Conservation (phyloP, 2,888 invertebrate species). For the Globia sparganii region DNA sequence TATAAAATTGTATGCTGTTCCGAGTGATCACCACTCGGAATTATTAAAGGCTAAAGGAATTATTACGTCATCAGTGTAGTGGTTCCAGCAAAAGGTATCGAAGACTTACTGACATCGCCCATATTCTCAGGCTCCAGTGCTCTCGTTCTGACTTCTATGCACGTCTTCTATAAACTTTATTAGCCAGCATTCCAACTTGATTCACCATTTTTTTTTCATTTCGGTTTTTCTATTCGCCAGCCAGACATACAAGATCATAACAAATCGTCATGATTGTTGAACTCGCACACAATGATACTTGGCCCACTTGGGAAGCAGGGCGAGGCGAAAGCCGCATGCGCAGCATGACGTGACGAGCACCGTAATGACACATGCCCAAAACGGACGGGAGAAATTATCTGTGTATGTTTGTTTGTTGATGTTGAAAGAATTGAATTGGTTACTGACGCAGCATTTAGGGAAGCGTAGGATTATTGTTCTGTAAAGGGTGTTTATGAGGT, state of each 20-base stretch:
- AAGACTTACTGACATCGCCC: too few relatives aligned
- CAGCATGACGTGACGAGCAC: slow-evolving; percentile 66
- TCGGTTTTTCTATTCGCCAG: not conserved
- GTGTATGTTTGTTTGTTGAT: slow-evolving; percentile 8
- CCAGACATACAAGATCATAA: slow-evolving; percentile 29
- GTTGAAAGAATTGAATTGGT: slow-evolving; percentile 21
- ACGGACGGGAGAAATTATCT: slow-evolving; percentile 51
- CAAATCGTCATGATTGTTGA: slow-evolving; percentile 47
- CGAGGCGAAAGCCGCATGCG: slow-evolving; percentile 78
- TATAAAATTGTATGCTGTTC: not conserved
- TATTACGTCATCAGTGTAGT: not conserved
- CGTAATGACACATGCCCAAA: slow-evolving; percentile 62
- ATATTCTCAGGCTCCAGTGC: not conserved
- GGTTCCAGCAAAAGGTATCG: not conserved
- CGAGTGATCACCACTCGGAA: too few relatives aligned
- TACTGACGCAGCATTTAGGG: not conserved
- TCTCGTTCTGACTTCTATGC: not conserved
- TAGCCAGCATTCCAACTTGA: not conserved
- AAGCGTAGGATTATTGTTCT: not conserved
- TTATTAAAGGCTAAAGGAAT: not conserved
- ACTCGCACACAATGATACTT: slow-evolving; percentile 66
- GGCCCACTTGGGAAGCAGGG: slow-evolving; percentile 80
- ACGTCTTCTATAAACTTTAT: slow-evolving; percentile 4
- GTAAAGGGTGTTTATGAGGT: not conserved
- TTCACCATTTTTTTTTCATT: not conserved